These are phyloP conservation scores for Peromyscus aztecus DNA, from an alignment of 2,797 vertebrate genomes.

Conservation along the genomic window DNA sequence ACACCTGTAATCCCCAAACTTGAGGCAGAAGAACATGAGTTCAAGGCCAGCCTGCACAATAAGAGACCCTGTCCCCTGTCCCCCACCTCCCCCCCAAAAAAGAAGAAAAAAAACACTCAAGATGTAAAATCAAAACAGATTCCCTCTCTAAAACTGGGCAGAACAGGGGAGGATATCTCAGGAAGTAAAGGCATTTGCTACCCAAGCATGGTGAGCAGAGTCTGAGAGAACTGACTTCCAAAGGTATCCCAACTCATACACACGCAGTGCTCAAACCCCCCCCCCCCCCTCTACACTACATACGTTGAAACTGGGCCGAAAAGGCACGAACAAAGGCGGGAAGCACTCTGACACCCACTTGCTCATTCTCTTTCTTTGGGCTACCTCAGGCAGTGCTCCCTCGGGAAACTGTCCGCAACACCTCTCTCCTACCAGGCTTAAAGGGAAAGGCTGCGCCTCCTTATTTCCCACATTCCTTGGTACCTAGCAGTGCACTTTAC, in stretches of 20 bases:
- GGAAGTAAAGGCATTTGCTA: background rate
- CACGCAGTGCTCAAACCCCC: too few relatives aligned
- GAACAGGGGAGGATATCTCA: background rate
- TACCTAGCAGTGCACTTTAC: background rate
- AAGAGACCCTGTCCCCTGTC: background rate
- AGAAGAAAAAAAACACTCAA: background rate
- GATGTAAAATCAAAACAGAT: background rate
- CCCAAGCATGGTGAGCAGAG: background rate
- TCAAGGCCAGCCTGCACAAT: background rate
- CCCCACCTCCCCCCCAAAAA: too few relatives aligned
- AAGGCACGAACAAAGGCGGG: background rate
- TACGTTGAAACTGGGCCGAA: background rate
- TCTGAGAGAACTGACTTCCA: background rate
- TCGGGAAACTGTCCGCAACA: background rate
- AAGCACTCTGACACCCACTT: conserved; percentile 14
- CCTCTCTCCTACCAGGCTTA: background rate
- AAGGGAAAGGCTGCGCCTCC: background rate
- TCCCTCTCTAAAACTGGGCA: background rate
- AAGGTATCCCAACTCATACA: background rate
- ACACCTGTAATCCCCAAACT: background rate
- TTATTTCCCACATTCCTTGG: conserved; percentile 15
- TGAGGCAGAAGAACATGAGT: background rate
- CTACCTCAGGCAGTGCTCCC: background rate
- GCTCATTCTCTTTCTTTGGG: conserved; percentile 10
- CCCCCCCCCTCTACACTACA: background rate